Base-by-base conservation (phyloP, 2,888 invertebrate genomes). In the Tetragonula carbonaria region DNA sequence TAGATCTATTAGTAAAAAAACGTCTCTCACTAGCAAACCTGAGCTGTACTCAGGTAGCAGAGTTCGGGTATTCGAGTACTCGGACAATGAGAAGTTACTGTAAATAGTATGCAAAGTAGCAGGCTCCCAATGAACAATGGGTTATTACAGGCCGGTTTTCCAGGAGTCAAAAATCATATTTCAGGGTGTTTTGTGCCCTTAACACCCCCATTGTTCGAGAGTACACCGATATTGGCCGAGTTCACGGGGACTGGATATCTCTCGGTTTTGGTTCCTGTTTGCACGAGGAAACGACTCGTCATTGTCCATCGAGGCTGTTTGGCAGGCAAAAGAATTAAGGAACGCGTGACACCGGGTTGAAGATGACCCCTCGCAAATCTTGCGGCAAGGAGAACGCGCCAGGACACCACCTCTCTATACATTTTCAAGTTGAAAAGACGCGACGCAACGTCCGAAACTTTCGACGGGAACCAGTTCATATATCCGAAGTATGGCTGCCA, bases 381-480 rank as follows among this genome's bases (percentile, higher is more conserved):
- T 91, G 50, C n/a, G 14, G 45, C 13, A n/a, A 38, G 65, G 65
- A n/a, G 18, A 66, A 89, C 91, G 90, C 91, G 85, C 88, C 90
- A 84, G 86, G 90, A 91, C 91, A 88, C 89, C 91, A 88, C 89
- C 88, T 89, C 92, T 92, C 93, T 92, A 93, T 93, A 94, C 93
- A 94, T 94, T 94, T 94, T 92, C 89, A 93, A 93, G 45, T 92
- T 91, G 93, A 92, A 93, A 93, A 94, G 94, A 94, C 90, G 86
- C 94, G 94, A 94, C 92, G 94, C 91, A 86, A 86, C 90, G 86
- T 94, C 94, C 94, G 93, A 92, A 94, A 94, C 93, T 94, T 94
- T 94, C 93, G 94, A 94, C 94, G 93, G 93, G 93, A 93, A 94
- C 94, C 94, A 94, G 94, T 94, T 94, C 94, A 94, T 94, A 94